Base-by-base conservation (phyloP, 2,888 invertebrate species). In the Ptychoptera contaminata region DNA sequence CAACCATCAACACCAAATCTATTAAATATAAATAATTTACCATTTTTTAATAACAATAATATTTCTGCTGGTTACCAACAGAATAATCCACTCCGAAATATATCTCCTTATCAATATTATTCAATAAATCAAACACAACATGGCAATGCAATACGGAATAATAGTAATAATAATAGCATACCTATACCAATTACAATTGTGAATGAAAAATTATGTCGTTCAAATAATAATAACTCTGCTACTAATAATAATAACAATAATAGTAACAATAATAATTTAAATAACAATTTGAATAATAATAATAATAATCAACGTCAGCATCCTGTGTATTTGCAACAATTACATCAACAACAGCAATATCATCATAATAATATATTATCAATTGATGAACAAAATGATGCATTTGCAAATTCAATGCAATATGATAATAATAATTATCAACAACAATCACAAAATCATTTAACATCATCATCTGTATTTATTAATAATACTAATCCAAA, bases 401-500 rank as follows among this genome's bases (percentile, higher is more conserved):
- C 23, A 23, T 23, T 5, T 23, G 7, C 23, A 23, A 23, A 23
- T 23, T 23, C 23, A 23, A 5, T 23, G 7, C 23, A 23, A 23
- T 23, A 23, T 23, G 23, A 23, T 23, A 23, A 23, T 23, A 23
- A 23, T 23, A 23, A 23, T 23, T 23, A 46, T 47, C 47, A 35
- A 48, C 37, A 38, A 45, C 45, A 50, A 35, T 53, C 53, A 43
- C 48, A 52, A 47, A 54, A 56, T 29, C 47, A 49, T 52, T 42
- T 52, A 57, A 50, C 31, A 53, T 46, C 37, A 48, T 50, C 53
- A 39, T 63, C 67, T 14, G 63, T 63, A 40, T 65, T 64, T 45
- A 65, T 67, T 61, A 61, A 63, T 55, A 66, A 65, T 52, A 44
- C 45, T 12, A 48, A 48, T 37, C 41, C 42, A 16, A 38, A 45